Base-by-base conservation (phyloP, 2,888 invertebrate species). In the Eupithecia subfuscata region DNA sequence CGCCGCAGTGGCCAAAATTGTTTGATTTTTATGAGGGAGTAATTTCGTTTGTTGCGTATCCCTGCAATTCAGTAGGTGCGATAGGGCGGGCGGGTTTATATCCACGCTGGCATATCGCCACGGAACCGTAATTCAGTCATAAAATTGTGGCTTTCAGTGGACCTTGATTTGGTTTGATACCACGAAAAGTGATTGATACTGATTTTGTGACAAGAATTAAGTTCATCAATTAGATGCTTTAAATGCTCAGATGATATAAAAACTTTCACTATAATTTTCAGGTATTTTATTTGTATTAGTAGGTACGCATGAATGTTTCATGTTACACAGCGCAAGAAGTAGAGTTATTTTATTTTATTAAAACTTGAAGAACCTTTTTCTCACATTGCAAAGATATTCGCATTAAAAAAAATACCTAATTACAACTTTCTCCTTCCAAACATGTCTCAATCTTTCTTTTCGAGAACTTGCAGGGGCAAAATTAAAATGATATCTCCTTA, bases 401-500 rank as follows among this genome's bases (percentile, higher is more conserved):
- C 8, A 88, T 88, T 90, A 7, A 63, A 63, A 11, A 63, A 64
- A 30, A 30, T 63, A 25, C 18, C 11, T 56, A 11, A 56, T 65
- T 65, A 65, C 12, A 34, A 67, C 65, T 34, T 65, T 22, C 14
- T 60, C 14, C 34, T 34, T 9, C 25, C 25, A 22, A 68, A 68
- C 40, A 22, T 67, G 65, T 67, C 68, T 68, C 43, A 43, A 68
- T 68, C 43, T 45, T 45, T 68, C 22, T 64, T 34, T 34, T 18
- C 34, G 34, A 64, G 18, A 87, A 87, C 85, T 74, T 86, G 87
- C 89, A 91, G 89, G 90, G 89, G 88, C 84, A 82, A 93, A 93
- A 95, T 95, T 94, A 95, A 95, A 94, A 94, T 92, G 87, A 93
- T 94, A 92, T 91, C 91, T 92, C 88, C 86, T 91, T 87, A 94